Base-by-base conservation (phyloP, 2,888 invertebrate species). In the Sinodicranocentrus sp. region DNA sequence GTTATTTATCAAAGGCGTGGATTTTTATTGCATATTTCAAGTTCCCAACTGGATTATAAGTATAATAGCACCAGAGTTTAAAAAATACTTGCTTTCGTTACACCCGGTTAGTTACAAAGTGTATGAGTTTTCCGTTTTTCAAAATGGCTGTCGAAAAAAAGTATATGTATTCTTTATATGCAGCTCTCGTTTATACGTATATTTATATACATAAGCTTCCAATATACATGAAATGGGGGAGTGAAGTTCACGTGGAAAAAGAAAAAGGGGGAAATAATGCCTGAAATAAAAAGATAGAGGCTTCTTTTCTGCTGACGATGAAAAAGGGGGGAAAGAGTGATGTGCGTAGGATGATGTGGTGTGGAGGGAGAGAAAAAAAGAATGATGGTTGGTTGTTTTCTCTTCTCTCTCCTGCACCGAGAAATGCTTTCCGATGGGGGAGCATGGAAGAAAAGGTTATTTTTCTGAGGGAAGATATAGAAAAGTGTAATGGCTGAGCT, bases 401-500 rank as follows among this genome's bases (percentile, higher is more conserved):
- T 63, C 52, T n/a, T n/a, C 48, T 33, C 33, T 3, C 48, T 2
- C 48, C 5, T 3, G 52, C 33, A 54, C 44, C 52, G 52, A 80
- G 72, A 80, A 80, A 80, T n/a, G n/a, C n/a, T n/a, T n/a, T n/a
- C n/a, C n/a, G n/a, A n/a, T n/a, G 72, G 65, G 61, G 54, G 61
- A 21, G 72, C 23, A 23, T 71, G 71, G 83, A 75, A 84, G 77
- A 75, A 80, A 68, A 80, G 65, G 71, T 43, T 75, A 68, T 54
- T 82, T 73, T 78, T 65, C n/a, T 19, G 28, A 63, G 59, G 39
- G 73, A 82, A 70, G 75, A 82, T 67, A 65, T 43, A 43, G 75
- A 76, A 82, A 80, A 80, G 82, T 80, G 65, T 82, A 86, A 84
- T 83, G 86, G 84, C 84, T 83, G 86, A 82, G 80, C 75, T 86